Conservation (phyloP, 2,113 vertebrate species). For the Meleagris gallopavo region DNA sequence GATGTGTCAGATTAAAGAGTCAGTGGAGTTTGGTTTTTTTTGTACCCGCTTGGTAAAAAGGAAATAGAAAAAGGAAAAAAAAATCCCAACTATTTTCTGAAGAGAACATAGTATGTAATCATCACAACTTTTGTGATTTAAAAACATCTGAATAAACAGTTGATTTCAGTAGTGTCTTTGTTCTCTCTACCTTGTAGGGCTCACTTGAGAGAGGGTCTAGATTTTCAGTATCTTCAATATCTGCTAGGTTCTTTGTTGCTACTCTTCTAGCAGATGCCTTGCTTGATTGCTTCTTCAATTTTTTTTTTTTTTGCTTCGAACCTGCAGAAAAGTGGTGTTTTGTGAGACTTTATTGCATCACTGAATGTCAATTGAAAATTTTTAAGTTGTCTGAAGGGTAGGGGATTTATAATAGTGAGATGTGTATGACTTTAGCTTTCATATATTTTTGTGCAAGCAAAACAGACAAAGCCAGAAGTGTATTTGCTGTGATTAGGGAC, state of each 20-base stretch:
- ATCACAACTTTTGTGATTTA: background rate
- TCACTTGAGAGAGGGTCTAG: background rate
- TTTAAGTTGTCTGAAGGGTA: background rate
- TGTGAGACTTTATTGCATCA: background rate
- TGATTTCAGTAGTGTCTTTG: constrained; percentile 31
- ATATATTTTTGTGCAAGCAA: background rate
- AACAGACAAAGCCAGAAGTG: background rate
- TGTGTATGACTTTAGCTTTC: background rate
- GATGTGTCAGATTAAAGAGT: background rate
- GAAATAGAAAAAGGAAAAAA: background rate
- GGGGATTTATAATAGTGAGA: background rate
- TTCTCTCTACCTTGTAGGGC: constrained; percentile 5
- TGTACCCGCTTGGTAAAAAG: background rate
- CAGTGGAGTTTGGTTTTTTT: background rate
- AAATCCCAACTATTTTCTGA: background rate
- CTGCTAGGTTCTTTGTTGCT: constrained; percentile 16
- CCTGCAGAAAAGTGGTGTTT: background rate
- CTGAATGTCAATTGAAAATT: background rate
- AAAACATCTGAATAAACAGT: constrained; percentile 54
- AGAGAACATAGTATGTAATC: constrained; percentile 2
- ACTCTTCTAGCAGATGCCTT: background rate
- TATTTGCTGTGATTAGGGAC: background rate
- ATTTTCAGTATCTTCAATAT: constrained; percentile 4
- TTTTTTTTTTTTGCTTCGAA: constrained; percentile 24
- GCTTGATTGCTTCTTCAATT: constrained; percentile 7